Evolutionary conservation across 2,888 invertebrate genomes (phyloP).

Genomic region (Diaperis boleti): DNA sequence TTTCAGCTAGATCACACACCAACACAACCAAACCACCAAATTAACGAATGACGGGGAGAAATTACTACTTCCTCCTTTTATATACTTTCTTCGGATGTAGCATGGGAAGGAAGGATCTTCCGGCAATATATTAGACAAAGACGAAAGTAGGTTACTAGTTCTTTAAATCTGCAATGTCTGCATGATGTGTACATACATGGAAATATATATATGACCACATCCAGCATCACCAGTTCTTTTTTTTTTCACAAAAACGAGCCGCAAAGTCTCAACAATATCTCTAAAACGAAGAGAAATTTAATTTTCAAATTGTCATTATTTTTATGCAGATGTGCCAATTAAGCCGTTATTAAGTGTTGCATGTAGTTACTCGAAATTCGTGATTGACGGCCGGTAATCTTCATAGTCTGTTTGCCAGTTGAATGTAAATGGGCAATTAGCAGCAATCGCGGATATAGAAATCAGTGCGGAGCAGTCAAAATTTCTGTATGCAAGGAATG

Average conservation of each 20-base stretch:
- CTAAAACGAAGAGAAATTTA: neutral
- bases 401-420: constrained; percentile 1
- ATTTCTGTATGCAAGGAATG: constrained; percentile 25
- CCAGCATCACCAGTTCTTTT: neutral
- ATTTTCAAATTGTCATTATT: neutral
- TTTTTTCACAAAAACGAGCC: neutral
- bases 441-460: neutral
- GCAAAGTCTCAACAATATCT: neutral
- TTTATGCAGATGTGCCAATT: constrained; percentile 1
- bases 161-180: constrained; percentile 22
- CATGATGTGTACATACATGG: constrained; percentile 3
- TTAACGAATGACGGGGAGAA: constrained; percentile 57
- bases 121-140: constrained; percentile 51
- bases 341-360: neutral
- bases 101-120: constrained; percentile 49
- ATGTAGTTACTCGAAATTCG: neutral
- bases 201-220: constrained; percentile 18
- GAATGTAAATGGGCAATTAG: constrained; percentile 14
- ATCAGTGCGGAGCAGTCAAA: neutral
- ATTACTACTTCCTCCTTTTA: constrained; percentile 59
- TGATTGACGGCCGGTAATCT: neutral
- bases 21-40: constrained; percentile 46
- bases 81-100: constrained; percentile 59
- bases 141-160: constrained; percentile 58
- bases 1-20: neutral